Conservation (phyloP, 2,888 invertebrate species). For the Drosophila incognita region DNA sequence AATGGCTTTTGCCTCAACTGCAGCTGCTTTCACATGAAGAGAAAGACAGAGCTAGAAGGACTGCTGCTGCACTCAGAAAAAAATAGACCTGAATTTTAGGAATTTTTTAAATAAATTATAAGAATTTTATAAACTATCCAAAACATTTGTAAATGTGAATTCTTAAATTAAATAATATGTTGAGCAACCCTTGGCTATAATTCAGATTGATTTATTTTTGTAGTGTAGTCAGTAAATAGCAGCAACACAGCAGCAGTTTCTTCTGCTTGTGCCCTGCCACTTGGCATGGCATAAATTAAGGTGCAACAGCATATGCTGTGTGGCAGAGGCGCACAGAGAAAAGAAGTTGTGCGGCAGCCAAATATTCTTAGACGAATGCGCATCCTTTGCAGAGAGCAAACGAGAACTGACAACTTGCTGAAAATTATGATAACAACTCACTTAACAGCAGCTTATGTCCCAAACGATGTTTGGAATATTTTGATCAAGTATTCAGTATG, state of each 20-base stretch:
- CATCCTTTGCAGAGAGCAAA: slow-evolving; percentile 22
- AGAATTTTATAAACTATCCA: too few species aligned
- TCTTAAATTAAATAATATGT: too few species aligned
- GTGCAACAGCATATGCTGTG: slow-evolving; percentile 22
- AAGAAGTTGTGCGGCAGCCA: slow-evolving; percentile 43
- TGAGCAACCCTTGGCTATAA: background rate
- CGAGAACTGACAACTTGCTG: slow-evolving; percentile 54
- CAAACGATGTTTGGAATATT: slow-evolving; percentile 3
- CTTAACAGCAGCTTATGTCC: slow-evolving; percentile 38
- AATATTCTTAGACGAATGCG: slow-evolving; percentile 45
- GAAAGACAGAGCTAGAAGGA: background rate
- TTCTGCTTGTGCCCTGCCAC: slow-evolving; percentile 36
- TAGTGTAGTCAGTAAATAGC: background rate
- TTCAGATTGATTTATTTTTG: background rate
- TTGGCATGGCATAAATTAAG: slow-evolving; percentile 67
- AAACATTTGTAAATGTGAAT: too few species aligned
- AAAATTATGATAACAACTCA: slow-evolving; percentile 49
- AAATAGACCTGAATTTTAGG: background rate
- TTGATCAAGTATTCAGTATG: background rate
- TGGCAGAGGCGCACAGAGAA: slow-evolving; percentile 8
- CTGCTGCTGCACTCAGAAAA: background rate
- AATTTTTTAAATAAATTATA: too few species aligned
- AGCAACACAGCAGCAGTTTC: slow-evolving; percentile 2
- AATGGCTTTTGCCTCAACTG: slow-evolving; percentile 75
- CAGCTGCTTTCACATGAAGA: slow-evolving; percentile 17